Evolutionary conservation across 1,140 invertebrate genomes (phyloP).

Genomic region (Heliothis subflexa): DNA sequence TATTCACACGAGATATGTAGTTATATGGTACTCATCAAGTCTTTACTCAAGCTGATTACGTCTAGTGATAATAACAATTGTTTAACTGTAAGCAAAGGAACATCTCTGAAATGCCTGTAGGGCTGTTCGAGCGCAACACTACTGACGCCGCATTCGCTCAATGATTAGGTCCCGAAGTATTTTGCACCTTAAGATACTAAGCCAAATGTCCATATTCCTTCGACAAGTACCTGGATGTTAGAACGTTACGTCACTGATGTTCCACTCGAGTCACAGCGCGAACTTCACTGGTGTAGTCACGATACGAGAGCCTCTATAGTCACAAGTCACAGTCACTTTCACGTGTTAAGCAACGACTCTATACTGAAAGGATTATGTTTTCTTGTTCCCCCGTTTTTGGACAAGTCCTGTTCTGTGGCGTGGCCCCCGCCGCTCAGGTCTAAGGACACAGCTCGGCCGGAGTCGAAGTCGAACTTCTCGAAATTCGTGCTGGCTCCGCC

Average conservation of each 20-base stretch:
- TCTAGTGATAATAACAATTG: slow-evolving; percentile 64
- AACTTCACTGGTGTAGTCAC: slow-evolving; percentile 52
- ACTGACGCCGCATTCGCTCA: background rate
- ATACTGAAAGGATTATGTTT: slow-evolving; percentile 93
- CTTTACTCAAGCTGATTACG: slow-evolving; percentile 73
- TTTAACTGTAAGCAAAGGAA: slow-evolving; percentile 66
- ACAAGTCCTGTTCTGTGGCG: slow-evolving; percentile 82
- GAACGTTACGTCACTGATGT: slow-evolving; percentile 6
- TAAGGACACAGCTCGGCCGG: slow-evolving; percentile 81
- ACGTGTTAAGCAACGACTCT: slow-evolving; percentile 92
- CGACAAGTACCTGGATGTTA: background rate
- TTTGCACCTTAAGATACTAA: background rate
- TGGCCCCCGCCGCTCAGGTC: slow-evolving; percentile 78
- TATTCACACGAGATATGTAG: slow-evolving; percentile 83
- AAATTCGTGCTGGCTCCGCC: slow-evolving; percentile 68
- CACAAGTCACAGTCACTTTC: slow-evolving; percentile 78
- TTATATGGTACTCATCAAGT: slow-evolving; percentile 80
- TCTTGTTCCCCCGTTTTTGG: slow-evolving; percentile 80
- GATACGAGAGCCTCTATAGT: slow-evolving; percentile 71
- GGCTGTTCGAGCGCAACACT: background rate
- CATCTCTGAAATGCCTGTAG: slow-evolving; percentile 67
- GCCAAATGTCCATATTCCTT: background rate
- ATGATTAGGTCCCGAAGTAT: slow-evolving; percentile 18
- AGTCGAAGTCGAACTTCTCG: slow-evolving; percentile 83
- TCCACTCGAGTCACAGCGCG: slow-evolving; percentile 14